phyloP scores from a whole-genome alignment of 1,140 invertebrate species.

The Magallana ariakensis region DNA sequence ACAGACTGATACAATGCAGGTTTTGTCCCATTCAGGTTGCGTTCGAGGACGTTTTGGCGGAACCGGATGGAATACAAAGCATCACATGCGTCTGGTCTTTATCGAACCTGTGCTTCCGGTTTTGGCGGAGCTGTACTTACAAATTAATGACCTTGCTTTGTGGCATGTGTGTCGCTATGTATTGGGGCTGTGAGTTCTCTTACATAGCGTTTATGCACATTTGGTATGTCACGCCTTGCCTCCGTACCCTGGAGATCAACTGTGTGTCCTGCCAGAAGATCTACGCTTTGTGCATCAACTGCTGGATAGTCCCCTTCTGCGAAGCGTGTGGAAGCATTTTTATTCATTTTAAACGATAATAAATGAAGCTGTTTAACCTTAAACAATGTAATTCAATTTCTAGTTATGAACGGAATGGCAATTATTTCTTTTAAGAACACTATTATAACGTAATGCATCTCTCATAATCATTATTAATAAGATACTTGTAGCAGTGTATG shows the following conservation, averaged over 20 bases:
- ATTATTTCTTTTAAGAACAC: too few species aligned
- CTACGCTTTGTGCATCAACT: slow-evolving; percentile 82
- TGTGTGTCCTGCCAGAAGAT: slow-evolving; percentile 83
- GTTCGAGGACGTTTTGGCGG: slow-evolving; percentile 89
- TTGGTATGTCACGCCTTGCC: slow-evolving; percentile 76
- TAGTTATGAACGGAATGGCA: too few species aligned
- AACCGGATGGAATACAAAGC: slow-evolving; percentile 85
- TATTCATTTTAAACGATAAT: background rate
- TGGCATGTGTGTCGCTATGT: slow-evolving; percentile 85
- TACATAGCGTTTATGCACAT: slow-evolving; percentile 84
- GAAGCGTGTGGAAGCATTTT: slow-evolving; percentile 41
- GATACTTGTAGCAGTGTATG: too few species aligned
- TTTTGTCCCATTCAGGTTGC: slow-evolving; percentile 36
- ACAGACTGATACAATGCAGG: too few species aligned
- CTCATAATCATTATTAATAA: too few species aligned
- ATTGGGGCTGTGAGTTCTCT: slow-evolving; percentile 86
- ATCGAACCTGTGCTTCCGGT: slow-evolving; percentile 85
- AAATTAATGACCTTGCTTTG: slow-evolving; percentile 85
- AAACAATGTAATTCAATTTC: too few species aligned
- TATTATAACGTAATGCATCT: too few species aligned
- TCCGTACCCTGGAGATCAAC: slow-evolving; percentile 80
- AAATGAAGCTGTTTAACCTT: too few species aligned
- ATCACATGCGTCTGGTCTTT: slow-evolving; percentile 87
- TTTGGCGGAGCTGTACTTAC: slow-evolving; percentile 86
- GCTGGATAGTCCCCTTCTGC: slow-evolving; percentile 68